These are phyloP conservation scores for Laterallus jamaicensis DNA, from an alignment of 2,113 vertebrate genomes.

Conservation along the genomic window DNA sequence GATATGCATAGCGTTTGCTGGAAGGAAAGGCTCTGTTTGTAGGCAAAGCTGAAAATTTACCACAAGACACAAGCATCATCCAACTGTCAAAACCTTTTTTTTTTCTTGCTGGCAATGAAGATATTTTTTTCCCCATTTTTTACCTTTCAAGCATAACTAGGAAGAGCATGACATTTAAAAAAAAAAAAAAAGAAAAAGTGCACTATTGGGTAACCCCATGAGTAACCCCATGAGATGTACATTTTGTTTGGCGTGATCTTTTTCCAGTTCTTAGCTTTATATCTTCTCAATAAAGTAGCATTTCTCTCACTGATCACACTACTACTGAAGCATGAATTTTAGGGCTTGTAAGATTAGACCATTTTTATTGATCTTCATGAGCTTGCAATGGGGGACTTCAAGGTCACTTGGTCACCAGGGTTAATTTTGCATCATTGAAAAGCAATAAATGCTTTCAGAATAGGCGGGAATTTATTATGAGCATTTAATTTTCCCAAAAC, in stretches of 20 bases:
- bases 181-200: not conserved
- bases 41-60: constrained; percentile 68
- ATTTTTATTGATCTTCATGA: constrained; percentile 31
- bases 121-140: constrained; percentile 8
- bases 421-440: constrained; percentile 50
- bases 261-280: not conserved
- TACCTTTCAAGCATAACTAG: constrained; percentile 24
- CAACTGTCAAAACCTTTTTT: constrained; percentile 52
- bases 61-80: constrained; percentile 60
- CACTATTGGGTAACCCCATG: not conserved
- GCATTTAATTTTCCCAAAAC: constrained; percentile 57
- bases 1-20: constrained; percentile 56
- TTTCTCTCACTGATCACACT: not conserved
- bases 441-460: not conserved
- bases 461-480: not conserved
- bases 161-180: not conserved
- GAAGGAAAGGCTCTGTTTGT: constrained; percentile 64
- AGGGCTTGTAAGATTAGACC: constrained; percentile 22
- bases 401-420: constrained; percentile 27
- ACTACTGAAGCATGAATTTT: not conserved
- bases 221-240: constrained; percentile 3
- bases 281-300: not conserved
- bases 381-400: constrained; percentile 11
- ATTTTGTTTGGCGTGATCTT: not conserved
- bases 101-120: constrained; percentile 36